These are phyloP conservation scores for Sinohyriopsis cumingii DNA, from an alignment of 2,888 invertebrate species.

Conservation along the genomic window DNA sequence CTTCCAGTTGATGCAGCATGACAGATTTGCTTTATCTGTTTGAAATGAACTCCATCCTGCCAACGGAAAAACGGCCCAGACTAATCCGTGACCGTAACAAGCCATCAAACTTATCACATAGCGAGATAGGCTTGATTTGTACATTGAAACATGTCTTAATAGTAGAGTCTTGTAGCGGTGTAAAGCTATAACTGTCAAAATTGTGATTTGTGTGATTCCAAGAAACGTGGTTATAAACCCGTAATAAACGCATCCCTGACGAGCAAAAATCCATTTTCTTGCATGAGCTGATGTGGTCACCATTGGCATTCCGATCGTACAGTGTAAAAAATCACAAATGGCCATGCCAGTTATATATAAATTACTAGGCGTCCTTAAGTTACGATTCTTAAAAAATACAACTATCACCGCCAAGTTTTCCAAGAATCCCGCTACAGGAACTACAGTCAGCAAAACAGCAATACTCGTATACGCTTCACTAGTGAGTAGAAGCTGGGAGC, in stretches of 20 bases:
- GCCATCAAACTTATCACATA: background rate
- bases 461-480: background rate
- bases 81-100: constrained; percentile 3
- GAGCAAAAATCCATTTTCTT: constrained; percentile 1
- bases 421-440: background rate
- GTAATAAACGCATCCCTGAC: background rate
- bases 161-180: constrained; percentile 1
- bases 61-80: constrained; percentile 5
- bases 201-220: constrained; percentile 7
- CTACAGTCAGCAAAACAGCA: background rate
- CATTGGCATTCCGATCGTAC: constrained; percentile 1
- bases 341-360: constrained; percentile 1
- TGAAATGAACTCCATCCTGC: constrained; percentile 8
- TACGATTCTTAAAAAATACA: background rate
- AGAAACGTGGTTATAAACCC: constrained; percentile 7
- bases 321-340: constrained; percentile 1
- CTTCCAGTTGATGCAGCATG: constrained; percentile 6
- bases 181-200: constrained; percentile 1
- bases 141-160: background rate
- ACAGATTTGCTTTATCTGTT: background rate
- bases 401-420: constrained; percentile 2
- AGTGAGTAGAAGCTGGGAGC: no score
- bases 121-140: background rate
- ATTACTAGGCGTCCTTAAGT: constrained; percentile 1
- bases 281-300: background rate